These are phyloP conservation scores for Chaetorhynchus papuensis DNA, from an alignment of 2,113 vertebrate genomes.

Conservation along the genomic window DNA sequence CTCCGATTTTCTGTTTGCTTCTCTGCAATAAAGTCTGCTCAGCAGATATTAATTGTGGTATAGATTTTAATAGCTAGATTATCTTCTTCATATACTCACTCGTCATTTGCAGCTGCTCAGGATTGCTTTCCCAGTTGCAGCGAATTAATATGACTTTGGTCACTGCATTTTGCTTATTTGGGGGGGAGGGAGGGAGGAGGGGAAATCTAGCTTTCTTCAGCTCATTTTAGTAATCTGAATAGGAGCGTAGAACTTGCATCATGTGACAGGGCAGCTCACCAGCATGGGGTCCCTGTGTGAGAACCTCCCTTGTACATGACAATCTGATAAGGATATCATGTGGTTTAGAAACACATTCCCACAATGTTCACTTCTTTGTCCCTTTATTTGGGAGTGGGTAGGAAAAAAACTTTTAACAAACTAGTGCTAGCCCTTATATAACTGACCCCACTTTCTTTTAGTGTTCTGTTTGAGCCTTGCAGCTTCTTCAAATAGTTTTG, in stretches of 20 bases:
- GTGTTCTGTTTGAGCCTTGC: neutral
- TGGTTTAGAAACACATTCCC: constrained; percentile 59
- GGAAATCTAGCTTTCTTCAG: neutral
- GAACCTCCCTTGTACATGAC: constrained; percentile 61
- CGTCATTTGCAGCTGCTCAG: neutral
- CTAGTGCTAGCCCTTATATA: neutral
- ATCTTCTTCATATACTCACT: neutral
- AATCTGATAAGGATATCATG: constrained; percentile 67
- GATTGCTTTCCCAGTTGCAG: neutral
- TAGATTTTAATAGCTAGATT: neutral
- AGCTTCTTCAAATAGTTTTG: constrained; percentile 36
- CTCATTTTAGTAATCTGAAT: constrained; percentile 46
- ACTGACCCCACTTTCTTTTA: constrained; percentile 11
- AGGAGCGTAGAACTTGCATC: constrained; percentile 18
- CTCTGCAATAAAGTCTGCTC: neutral
- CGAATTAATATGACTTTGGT: neutral
- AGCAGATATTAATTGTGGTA: neutral
- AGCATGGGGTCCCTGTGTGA: constrained; percentile 59
- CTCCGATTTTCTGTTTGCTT: neutral
- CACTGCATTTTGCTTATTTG: neutral
- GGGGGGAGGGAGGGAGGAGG: neutral
- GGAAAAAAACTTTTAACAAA: constrained; percentile 1
- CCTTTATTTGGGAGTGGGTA: constrained; percentile 34
- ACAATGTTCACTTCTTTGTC: constrained; percentile 56
- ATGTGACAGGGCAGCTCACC: constrained; percentile 48